phyloP scores from a whole-genome alignment of 2,797 vertebrate genomes.

The Enteromius mattozi region DNA sequence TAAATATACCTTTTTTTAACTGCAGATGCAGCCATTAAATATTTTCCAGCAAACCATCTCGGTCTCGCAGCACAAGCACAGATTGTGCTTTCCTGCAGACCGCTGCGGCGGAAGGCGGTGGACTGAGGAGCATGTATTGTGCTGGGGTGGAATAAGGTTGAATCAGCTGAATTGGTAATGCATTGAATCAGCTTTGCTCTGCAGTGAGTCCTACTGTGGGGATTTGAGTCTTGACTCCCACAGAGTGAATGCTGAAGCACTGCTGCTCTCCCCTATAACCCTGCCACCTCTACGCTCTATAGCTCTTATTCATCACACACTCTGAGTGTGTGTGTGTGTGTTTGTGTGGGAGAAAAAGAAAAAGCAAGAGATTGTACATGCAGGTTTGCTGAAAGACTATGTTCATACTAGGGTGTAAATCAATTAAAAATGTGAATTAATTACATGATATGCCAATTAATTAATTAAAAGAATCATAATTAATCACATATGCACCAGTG shows the following conservation, averaged over 20 bases:
- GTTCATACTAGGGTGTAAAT: not conserved
- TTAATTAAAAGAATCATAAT: not conserved
- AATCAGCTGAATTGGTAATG: conserved; percentile 51
- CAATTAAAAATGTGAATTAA: not conserved
- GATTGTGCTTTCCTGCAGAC: conserved; percentile 22
- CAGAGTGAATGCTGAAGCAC: conserved; percentile 40
- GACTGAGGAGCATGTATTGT: conserved; percentile 34
- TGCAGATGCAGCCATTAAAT: conserved; percentile 19
- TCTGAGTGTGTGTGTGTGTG: conserved; percentile 22
- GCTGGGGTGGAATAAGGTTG: conserved; percentile 39
- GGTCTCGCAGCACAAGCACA: not conserved
- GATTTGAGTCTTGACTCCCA: conserved; percentile 50
- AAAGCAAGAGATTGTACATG: not conserved
- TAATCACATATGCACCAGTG: not conserved
- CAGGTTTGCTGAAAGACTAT: not conserved
- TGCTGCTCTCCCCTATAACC: conserved; percentile 45
- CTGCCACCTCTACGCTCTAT: conserved; percentile 23
- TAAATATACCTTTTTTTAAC: conserved; percentile 36
- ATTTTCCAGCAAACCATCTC: conserved; percentile 5
- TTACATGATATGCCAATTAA: not conserved
- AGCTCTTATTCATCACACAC: conserved; percentile 42
- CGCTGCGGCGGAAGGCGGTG: conserved; percentile 4
- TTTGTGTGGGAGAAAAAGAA: conserved; percentile 10
- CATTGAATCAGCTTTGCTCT: conserved; percentile 52
- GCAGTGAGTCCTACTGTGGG: conserved; percentile 37